Evolutionary conservation across 1,140 invertebrate species (phyloP).

Genomic region (Phthorimaea operculella): DNA sequence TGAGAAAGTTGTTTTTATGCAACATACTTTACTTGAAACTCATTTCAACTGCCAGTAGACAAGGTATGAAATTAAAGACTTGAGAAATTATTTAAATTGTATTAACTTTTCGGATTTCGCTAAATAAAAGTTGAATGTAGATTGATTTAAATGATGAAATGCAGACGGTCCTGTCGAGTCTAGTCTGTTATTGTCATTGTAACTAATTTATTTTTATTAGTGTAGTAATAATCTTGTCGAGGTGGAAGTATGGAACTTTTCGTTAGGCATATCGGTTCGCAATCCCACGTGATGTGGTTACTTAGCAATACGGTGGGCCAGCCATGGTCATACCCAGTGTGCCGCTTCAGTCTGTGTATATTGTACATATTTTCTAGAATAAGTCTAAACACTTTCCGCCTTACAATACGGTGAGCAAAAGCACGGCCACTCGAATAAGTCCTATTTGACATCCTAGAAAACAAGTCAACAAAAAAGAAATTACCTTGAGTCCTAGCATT

Average conservation of each 20-base stretch:
- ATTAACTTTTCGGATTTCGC: background rate
- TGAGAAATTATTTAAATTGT: slow-evolving; percentile 14
- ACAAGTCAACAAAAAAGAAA: no score
- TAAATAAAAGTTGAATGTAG: slow-evolving; percentile 1
- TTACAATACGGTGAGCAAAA: slow-evolving; percentile 48
- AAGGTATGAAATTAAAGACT: slow-evolving; percentile 16
- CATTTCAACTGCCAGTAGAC: slow-evolving; percentile 4
- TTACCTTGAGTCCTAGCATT: no score
- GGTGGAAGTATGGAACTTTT: slow-evolving; percentile 21
- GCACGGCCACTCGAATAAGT: no score
- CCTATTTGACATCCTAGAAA: no score
- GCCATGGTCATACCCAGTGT: slow-evolving; percentile 36
- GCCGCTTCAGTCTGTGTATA: slow-evolving; percentile 59
- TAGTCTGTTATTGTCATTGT: slow-evolving; percentile 46
- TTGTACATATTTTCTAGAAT: slow-evolving; percentile 56
- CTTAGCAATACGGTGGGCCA: slow-evolving; percentile 44
- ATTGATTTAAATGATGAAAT: slow-evolving; percentile 22
- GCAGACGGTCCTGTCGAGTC: slow-evolving; percentile 41
- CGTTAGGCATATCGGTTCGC: slow-evolving; percentile 48
- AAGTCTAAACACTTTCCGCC: slow-evolving; percentile 55
- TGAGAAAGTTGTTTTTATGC: background rate
- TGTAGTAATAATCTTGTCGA: slow-evolving; percentile 19
- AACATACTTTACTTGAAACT: background rate
- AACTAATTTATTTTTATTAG: slow-evolving; percentile 32
- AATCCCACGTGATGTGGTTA: slow-evolving; percentile 35